Percentiles rank a stretch among this genome's conserved stretches.
Evolutionary conservation across 2,888 invertebrate species (phyloP).

Genomic region (Drosophila parthenogenetica): DNA sequence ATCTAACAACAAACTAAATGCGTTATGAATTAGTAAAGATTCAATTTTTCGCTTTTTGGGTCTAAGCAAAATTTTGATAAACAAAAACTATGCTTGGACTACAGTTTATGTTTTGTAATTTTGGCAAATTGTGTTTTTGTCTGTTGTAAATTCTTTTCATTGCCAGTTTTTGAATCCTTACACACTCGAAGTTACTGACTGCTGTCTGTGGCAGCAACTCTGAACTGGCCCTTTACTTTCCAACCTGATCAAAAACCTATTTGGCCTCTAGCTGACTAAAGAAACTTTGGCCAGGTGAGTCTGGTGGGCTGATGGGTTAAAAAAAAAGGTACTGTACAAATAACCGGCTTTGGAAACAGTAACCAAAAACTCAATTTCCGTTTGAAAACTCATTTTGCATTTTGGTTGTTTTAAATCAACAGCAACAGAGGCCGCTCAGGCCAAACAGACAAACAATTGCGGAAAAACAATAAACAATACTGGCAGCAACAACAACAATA

Average conservation of each 20-base stretch:
- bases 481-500: conserved; percentile 35
- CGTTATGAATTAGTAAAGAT: conserved; percentile 5
- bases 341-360: conserved; percentile 55
- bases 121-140: conserved; percentile 7
- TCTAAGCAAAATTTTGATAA: background rate
- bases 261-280: conserved; percentile 36
- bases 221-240: background rate
- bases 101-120: background rate
- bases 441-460: conserved; percentile 74
- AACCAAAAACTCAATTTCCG: conserved; percentile 79
- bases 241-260: conserved; percentile 26
- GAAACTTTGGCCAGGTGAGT: conserved; percentile 27
- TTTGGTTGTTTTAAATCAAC: conserved; percentile 80
- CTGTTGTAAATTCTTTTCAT: conserved; percentile 3
- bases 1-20: conserved; percentile 9
- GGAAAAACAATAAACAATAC: conserved; percentile 78
- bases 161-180: conserved; percentile 14
- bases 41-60: background rate
- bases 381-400: conserved; percentile 77
- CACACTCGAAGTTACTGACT: conserved; percentile 3
- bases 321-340: conserved; percentile 49
- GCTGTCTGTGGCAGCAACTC: conserved; percentile 15
- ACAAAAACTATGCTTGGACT: background rate
- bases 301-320: background rate
- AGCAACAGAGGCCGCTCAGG: conserved; percentile 59